phyloP scores from a whole-genome alignment of 2,797 vertebrate genomes.

The Nannoperca obscura region DNA sequence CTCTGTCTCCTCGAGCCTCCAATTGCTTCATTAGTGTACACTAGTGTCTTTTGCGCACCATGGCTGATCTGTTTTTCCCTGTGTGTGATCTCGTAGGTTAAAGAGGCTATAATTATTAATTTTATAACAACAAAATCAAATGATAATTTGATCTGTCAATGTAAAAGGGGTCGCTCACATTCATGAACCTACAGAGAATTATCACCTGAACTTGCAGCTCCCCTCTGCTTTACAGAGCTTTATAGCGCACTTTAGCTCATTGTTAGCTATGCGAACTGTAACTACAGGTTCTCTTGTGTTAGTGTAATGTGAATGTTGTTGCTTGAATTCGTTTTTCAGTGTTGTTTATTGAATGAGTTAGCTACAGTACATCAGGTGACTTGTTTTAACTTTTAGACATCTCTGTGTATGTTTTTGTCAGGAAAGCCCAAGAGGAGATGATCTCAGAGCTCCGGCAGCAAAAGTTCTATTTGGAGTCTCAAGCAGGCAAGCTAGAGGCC shows the following conservation, averaged over 20 bases:
- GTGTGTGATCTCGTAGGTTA: slow-evolving; percentile 9
- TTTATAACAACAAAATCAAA: not conserved
- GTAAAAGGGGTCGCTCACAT: not conserved
- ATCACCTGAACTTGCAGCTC: not conserved
- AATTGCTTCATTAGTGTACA: slow-evolving; percentile 57
- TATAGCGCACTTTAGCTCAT: not conserved
- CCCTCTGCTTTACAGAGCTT: not conserved
- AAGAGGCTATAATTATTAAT: slow-evolving; percentile 8
- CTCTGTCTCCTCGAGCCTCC: slow-evolving; percentile 28
- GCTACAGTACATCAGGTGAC: not conserved
- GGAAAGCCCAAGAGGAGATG: slow-evolving; percentile 99
- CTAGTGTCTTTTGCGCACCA: slow-evolving; percentile 26
- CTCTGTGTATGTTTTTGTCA: slow-evolving; percentile 67
- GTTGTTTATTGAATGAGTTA: slow-evolving; percentile 1
- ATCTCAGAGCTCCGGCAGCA: slow-evolving; percentile 98
- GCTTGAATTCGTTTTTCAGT: not conserved
- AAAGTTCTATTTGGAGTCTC: slow-evolving; percentile 95
- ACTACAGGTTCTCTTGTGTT: too few species aligned
- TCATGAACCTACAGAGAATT: not conserved
- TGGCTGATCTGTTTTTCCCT: slow-evolving; percentile 18
- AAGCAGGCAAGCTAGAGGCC: slow-evolving; percentile 88
- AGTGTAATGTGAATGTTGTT: not conserved
- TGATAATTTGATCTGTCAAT: not conserved
- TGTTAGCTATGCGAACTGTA: too few species aligned
- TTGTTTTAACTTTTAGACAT: not conserved